These are phyloP conservation scores for Podarcis raffonei DNA, from an alignment of 2,113 vertebrate species.

Conservation along the genomic window DNA sequence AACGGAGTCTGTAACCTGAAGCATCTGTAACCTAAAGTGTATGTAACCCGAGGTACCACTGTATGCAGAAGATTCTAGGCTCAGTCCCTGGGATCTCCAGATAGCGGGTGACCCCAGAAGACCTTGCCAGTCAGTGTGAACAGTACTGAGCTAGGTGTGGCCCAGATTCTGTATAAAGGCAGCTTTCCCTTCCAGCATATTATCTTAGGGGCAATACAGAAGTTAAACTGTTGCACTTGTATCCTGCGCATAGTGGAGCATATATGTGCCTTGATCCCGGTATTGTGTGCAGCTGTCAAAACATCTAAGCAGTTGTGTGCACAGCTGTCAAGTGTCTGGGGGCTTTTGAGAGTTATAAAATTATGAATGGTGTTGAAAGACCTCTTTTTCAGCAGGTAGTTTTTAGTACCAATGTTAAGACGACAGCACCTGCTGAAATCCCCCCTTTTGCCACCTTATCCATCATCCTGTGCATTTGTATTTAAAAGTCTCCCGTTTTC, in stretches of 20 bases:
- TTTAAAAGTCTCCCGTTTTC: not conserved
- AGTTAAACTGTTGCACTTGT: not conserved
- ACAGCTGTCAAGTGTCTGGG: not conserved
- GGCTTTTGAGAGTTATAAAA: not conserved
- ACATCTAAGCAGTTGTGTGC: not conserved
- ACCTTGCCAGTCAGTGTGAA: too few species aligned
- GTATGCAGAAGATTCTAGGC: too few species aligned
- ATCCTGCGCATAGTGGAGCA: not conserved
- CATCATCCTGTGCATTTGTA: not conserved
- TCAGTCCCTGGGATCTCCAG: too few species aligned
- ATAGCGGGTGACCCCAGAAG: too few species aligned
- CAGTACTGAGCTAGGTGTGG: too few species aligned
- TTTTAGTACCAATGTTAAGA: not conserved
- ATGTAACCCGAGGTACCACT: too few species aligned
- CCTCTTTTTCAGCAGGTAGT: not conserved
- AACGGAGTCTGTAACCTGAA: too few species aligned
- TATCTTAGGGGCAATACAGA: not conserved
- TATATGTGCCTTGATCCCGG: not conserved
- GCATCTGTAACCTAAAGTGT: too few species aligned
- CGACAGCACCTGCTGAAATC: not conserved
- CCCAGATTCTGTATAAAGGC: too few species aligned
- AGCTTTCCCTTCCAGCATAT: not conserved
- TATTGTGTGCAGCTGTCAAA: not conserved
- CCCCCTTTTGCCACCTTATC: not conserved
- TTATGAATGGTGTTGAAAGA: not conserved